Evolutionary conservation across 2,888 invertebrate genomes (phyloP).

Genomic region (Julus scanicus): DNA sequence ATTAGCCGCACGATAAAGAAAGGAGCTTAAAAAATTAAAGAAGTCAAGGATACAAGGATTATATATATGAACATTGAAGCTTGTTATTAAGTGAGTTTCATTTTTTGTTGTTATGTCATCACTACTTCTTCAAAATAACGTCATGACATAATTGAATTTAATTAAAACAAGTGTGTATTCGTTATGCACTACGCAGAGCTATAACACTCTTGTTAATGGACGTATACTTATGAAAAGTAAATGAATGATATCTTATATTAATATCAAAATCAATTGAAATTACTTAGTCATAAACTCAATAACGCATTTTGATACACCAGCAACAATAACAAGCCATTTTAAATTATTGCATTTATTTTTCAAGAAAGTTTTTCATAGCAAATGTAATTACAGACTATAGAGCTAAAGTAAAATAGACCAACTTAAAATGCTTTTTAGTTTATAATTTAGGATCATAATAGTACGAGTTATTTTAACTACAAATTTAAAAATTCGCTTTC

Average conservation of each 20-base stretch:
- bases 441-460: no score
- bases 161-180: not conserved
- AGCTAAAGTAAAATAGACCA: no score
- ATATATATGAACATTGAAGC: not conserved
- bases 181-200: no score
- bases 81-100: not conserved
- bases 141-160: not conserved
- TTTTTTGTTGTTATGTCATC: not conserved
- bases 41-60: slow-evolving; percentile 25
- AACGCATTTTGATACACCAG: not conserved
- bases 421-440: no score
- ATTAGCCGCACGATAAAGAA: slow-evolving; percentile 7
- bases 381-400: no score
- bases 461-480: no score
- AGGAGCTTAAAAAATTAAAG: not conserved
- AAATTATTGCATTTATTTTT: no score
- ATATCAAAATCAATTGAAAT: no score
- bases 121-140: not conserved
- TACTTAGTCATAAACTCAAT: no score
- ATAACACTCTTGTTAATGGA: not conserved
- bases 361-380: no score
- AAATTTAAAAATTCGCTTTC: no score
- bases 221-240: not conserved
- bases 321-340: no score
- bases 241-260: not conserved